phyloP scores from a whole-genome alignment of 2,113 vertebrate species.

The Semnopithecus entellus region DNA sequence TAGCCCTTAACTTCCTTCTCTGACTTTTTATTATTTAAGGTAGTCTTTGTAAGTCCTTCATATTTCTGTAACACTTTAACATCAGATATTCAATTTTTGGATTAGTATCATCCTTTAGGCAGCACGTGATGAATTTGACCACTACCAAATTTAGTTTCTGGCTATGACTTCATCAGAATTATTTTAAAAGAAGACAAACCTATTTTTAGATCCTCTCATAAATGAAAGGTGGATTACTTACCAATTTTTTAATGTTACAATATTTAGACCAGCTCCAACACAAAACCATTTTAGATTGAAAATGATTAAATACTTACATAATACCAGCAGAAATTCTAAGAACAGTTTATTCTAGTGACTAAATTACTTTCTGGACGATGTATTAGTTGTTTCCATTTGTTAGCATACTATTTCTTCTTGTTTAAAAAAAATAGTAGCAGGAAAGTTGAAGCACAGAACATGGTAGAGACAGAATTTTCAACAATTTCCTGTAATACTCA shows the following conservation, averaged over 20 bases:
- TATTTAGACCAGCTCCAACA: background rate
- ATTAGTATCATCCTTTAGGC: background rate
- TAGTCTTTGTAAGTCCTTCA: background rate
- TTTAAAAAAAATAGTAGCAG: background rate
- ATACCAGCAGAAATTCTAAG: background rate
- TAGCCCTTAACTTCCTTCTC: background rate
- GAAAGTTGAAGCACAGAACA: background rate
- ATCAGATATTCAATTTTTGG: background rate
- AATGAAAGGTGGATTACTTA: background rate
- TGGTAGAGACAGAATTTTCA: background rate
- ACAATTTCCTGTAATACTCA: background rate
- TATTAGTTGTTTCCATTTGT: background rate
- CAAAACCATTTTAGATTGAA: background rate
- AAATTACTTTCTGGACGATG: background rate
- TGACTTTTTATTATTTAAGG: background rate
- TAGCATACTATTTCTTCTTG: background rate
- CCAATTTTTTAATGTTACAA: background rate
- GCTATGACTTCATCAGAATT: background rate
- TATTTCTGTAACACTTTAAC: background rate
- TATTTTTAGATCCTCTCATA: background rate
- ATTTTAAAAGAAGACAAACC: background rate
- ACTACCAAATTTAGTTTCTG: background rate
- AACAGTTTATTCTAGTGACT: background rate
- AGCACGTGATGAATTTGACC: background rate
- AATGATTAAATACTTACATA: background rate